Evolutionary conservation across 2,888 invertebrate species (phyloP).

Genomic region (Glyphotaelius pellucidus): DNA sequence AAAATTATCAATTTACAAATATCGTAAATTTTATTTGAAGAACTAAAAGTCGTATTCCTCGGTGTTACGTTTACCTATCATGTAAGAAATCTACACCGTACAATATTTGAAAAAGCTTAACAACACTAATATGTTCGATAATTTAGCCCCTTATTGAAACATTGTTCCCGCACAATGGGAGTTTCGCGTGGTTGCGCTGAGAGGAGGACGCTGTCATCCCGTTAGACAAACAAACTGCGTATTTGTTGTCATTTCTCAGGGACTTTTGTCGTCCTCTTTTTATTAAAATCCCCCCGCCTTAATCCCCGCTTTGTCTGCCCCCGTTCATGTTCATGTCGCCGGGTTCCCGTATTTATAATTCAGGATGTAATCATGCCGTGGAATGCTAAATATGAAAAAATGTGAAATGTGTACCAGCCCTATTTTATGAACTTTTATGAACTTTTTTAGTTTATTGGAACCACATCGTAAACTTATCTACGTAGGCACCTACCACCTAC

Average conservation of each 20-base stretch:
- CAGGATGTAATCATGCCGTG: neutral
- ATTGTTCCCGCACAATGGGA: neutral
- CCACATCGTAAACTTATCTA: neutral
- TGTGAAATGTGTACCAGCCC: neutral
- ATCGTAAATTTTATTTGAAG: too few species aligned
- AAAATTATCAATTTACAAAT: too few species aligned
- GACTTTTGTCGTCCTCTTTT: conserved; percentile 59
- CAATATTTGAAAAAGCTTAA: neutral
- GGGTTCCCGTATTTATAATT: conserved; percentile 13
- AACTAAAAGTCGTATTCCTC: too few species aligned
- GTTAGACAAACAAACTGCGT: conserved; percentile 58
- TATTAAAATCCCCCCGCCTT: conserved; percentile 55
- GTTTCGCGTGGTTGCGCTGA: conserved; percentile 3
- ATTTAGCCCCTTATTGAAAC: neutral
- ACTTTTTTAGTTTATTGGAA: neutral
- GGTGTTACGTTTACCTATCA: neutral
- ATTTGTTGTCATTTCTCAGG: conserved; percentile 65
- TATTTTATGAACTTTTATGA: neutral
- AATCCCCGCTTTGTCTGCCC: conserved; percentile 62
- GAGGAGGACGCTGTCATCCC: conserved; percentile 50
- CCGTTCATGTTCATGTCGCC: conserved; percentile 45
- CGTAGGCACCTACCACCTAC: too few species aligned
- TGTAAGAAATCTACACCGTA: neutral
- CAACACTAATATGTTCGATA: neutral
- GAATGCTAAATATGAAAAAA: conserved; percentile 6